These are phyloP conservation scores for Yponomeuta plumbellus DNA, from an alignment of 2,888 invertebrate genomes.

Conservation along the genomic window DNA sequence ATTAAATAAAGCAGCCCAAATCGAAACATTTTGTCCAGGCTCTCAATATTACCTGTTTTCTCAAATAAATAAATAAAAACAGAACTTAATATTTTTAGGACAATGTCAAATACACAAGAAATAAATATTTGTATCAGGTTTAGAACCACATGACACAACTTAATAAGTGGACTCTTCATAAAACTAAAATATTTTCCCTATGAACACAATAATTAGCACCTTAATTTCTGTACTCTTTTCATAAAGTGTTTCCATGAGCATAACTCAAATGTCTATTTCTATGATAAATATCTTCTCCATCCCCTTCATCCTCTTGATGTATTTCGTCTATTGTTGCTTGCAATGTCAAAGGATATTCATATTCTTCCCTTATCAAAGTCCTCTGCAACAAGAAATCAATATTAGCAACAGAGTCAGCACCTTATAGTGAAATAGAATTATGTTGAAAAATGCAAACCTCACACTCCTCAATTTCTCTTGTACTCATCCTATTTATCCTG, in stretches of 20 bases:
- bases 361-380: conserved; percentile 44
- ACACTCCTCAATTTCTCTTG: conserved; percentile 42
- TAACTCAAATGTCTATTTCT: conserved; percentile 49
- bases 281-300: conserved; percentile 29
- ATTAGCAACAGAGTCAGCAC: no score
- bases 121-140: neutral
- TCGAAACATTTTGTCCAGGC: no score
- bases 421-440: neutral
- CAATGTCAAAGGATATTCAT: conserved; percentile 52
- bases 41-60: no score
- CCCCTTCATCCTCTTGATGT: conserved; percentile 61
- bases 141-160: neutral
- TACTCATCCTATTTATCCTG: conserved; percentile 56
- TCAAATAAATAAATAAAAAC: no score
- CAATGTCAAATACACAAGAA: no score
- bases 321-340: conserved; percentile 62
- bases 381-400: conserved; percentile 36
- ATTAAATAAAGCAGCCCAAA: no score
- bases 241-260: conserved; percentile 57
- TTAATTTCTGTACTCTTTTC: neutral
- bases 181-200: neutral
- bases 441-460: neutral
- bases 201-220: neutral
- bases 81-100: no score
- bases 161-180: neutral